phyloP scores from a whole-genome alignment of 2,888 invertebrate genomes.

The Epinotia nisella region DNA sequence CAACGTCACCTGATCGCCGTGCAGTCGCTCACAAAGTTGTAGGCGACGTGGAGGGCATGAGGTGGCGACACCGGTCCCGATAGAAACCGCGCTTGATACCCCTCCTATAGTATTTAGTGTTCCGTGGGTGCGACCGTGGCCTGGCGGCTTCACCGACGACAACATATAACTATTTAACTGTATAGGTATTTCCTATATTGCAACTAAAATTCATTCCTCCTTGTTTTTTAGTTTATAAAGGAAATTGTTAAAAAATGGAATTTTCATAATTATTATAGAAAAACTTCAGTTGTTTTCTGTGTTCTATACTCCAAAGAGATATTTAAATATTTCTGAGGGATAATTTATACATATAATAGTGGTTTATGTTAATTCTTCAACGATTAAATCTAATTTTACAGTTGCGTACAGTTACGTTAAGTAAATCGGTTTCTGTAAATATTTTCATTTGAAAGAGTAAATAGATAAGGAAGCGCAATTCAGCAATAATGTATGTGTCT shows the following conservation, averaged over 20 bases:
- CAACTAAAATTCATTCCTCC: slow-evolving; percentile 77
- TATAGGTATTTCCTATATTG: slow-evolving; percentile 61
- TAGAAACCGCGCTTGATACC: too few species aligned
- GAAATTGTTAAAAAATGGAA: slow-evolving; percentile 64
- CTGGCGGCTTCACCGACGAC: slow-evolving; percentile 45
- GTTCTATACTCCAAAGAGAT: slow-evolving; percentile 65
- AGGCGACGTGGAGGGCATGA: too few species aligned
- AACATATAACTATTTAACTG: slow-evolving; percentile 49
- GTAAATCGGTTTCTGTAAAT: slow-evolving; percentile 76
- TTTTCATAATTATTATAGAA: slow-evolving; percentile 45
- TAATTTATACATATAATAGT: slow-evolving; percentile 54
- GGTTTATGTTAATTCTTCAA: slow-evolving; percentile 56
- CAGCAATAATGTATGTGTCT: slow-evolving; percentile 56
- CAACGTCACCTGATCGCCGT: too few species aligned
- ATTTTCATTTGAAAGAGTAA: slow-evolving; percentile 67
- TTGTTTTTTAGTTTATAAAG: slow-evolving; percentile 69
- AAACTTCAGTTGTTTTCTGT: slow-evolving; percentile 61
- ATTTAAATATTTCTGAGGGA: slow-evolving; percentile 60
- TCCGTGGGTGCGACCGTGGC: background rate
- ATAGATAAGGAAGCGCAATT: slow-evolving; percentile 55
- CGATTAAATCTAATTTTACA: slow-evolving; percentile 58
- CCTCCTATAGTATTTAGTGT: too few species aligned
- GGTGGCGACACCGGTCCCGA: too few species aligned
- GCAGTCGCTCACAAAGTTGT: too few species aligned
- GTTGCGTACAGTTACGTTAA: slow-evolving; percentile 66